Evolutionary conservation across 1,140 invertebrate genomes (phyloP).

Genomic region (Hyphantria cunea): DNA sequence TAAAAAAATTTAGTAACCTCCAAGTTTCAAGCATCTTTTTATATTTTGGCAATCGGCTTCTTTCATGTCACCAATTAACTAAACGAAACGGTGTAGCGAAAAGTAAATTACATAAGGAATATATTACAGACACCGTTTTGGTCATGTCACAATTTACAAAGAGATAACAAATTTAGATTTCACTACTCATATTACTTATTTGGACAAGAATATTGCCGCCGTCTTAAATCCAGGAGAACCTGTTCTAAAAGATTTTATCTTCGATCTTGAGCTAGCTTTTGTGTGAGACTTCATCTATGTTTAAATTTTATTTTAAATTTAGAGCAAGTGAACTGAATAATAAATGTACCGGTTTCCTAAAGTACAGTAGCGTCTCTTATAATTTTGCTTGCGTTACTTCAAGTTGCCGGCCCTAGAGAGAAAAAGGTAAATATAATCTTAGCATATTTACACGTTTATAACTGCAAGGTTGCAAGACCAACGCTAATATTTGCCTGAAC

Average conservation of each 20-base stretch:
- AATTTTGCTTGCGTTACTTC: neutral
- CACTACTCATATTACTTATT: conserved; percentile 18
- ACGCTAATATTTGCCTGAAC: conserved; percentile 68
- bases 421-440: conserved; percentile 12
- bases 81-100: conserved; percentile 21
- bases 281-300: neutral
- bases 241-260: conserved; percentile 9
- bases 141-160: conserved; percentile 10
- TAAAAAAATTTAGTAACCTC: conserved; percentile 11
- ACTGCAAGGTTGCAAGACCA: conserved; percentile 60
- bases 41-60: conserved; percentile 1
- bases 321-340: neutral
- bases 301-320: neutral
- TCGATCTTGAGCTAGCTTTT: conserved; percentile 8
- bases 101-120: conserved; percentile 19
- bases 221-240: conserved; percentile 12
- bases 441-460: conserved; percentile 68
- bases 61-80: conserved; percentile 21
- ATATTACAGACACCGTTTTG: conserved; percentile 15
- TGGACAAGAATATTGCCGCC: conserved; percentile 17
- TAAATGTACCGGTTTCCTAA: neutral
- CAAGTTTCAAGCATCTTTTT: conserved; percentile 10
- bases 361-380: neutral
- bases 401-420: conserved; percentile 4
- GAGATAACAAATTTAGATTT: conserved; percentile 15